A percentile compares a stretch with the other conserved stretches of the same genome.
Evolutionary conservation across 2,113 vertebrate species (phyloP).

Genomic region (Sapajus apella): DNA sequence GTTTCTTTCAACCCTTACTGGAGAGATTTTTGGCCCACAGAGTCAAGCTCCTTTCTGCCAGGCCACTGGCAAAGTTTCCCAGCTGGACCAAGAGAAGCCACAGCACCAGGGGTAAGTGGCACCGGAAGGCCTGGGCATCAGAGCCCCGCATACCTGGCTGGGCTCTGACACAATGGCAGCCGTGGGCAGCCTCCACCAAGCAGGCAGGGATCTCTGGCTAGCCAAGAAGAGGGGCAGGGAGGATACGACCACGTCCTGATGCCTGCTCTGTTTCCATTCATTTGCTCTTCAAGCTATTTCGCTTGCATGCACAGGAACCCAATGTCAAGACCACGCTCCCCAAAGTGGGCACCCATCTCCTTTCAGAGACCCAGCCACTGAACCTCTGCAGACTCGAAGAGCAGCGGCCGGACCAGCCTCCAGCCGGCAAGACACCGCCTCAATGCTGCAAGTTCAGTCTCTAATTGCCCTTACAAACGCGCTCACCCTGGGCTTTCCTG

Average conservation of each 20-base stretch:
- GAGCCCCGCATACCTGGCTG: not conserved
- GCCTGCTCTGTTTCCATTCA: not conserved
- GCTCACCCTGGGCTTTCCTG: not conserved
- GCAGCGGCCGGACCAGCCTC: not conserved
- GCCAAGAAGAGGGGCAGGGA: not conserved
- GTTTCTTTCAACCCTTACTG: constrained; percentile 77
- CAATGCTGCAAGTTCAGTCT: not conserved
- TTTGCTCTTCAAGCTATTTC: constrained; percentile 19
- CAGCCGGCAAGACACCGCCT: not conserved
- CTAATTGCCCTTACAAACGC: too few relatives aligned
- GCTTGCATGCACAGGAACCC: not conserved
- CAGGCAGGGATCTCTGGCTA: not conserved
- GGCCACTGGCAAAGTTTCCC: constrained; percentile 42
- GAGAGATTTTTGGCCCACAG: not conserved
- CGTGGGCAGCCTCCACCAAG: not conserved
- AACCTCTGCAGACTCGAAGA: not conserved
- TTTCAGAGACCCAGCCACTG: not conserved
- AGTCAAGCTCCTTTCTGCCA: not conserved
- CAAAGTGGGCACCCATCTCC: not conserved
- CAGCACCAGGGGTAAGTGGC: not conserved
- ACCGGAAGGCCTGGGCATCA: not conserved
- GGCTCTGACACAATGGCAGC: not conserved
- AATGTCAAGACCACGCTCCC: not conserved
- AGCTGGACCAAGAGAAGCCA: not conserved
- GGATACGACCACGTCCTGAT: not conserved